phyloP scores from a whole-genome alignment of 2,113 vertebrate genomes.

The Castor canadensis region DNA sequence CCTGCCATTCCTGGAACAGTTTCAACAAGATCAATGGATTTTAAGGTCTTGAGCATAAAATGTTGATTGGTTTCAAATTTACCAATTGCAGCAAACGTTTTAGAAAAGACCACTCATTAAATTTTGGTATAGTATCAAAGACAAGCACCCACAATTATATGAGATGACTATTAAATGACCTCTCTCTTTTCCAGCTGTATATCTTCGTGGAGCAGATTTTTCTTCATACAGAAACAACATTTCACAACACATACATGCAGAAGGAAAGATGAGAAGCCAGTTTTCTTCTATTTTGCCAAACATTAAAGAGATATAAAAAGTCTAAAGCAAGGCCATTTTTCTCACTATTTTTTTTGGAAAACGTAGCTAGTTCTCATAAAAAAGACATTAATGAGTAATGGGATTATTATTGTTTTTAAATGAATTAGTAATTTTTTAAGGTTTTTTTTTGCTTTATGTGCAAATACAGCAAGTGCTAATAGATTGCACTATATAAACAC shows the following conservation, averaged over 20 bases:
- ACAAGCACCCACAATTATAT: background rate
- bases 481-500: background rate
- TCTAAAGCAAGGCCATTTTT: background rate
- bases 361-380: background rate
- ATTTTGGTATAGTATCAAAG: background rate
- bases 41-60: background rate
- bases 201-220: background rate
- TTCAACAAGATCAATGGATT: no score
- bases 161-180: background rate
- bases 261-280: background rate
- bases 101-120: background rate
- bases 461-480: background rate
- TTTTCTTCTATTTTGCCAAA: background rate
- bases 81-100: background rate
- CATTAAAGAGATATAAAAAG: background rate
- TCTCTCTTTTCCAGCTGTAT: background rate
- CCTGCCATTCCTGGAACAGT: no score
- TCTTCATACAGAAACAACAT: background rate
- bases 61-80: background rate
- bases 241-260: background rate
- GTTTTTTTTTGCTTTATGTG: background rate
- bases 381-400: background rate
- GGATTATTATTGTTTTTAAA: background rate
- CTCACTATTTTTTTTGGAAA: conserved; percentile 23
- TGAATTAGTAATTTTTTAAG: background rate